phyloP scores from a whole-genome alignment of 2,797 vertebrate species.

The Borostomias antarcticus region DNA sequence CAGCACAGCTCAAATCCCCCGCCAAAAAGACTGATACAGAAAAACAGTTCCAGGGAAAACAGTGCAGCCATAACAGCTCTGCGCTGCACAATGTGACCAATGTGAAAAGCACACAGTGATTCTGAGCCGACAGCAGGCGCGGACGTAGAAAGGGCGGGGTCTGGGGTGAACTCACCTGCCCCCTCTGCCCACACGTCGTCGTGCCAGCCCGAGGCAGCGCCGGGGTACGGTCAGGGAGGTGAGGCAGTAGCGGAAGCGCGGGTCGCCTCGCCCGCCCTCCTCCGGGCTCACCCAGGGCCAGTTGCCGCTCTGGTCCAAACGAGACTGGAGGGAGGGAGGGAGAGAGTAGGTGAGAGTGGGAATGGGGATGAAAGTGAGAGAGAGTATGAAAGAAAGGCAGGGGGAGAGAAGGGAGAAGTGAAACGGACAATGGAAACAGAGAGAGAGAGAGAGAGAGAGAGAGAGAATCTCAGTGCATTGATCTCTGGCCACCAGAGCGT shows the following conservation, averaged over 20 bases:
- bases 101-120: too few relatives aligned
- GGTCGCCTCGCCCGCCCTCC: conserved; percentile 86
- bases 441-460: background rate
- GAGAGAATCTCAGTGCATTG: conserved; percentile 20
- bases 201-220: conserved; percentile 91
- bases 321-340: conserved; percentile 73
- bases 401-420: conserved; percentile 25
- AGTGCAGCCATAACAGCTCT: too few relatives aligned
- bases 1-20: too few relatives aligned
- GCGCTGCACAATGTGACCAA: too few relatives aligned
- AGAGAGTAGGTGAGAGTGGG: background rate
- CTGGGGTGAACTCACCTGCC: conserved; percentile 82
- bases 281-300: conserved; percentile 94
- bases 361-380: background rate
- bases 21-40: too few relatives aligned
- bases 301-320: conserved; percentile 85
- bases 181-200: conserved; percentile 91
- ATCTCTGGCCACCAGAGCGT: conserved; percentile 36
- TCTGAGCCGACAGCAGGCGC: too few relatives aligned
- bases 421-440: background rate
- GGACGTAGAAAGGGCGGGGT: too few relatives aligned
- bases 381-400: background rate
- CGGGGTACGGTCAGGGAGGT: conserved; percentile 90
- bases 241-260: conserved; percentile 93
- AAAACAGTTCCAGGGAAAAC: too few relatives aligned